Conservation (phyloP, 2,888 invertebrate genomes). For the Volucella inanis region DNA sequence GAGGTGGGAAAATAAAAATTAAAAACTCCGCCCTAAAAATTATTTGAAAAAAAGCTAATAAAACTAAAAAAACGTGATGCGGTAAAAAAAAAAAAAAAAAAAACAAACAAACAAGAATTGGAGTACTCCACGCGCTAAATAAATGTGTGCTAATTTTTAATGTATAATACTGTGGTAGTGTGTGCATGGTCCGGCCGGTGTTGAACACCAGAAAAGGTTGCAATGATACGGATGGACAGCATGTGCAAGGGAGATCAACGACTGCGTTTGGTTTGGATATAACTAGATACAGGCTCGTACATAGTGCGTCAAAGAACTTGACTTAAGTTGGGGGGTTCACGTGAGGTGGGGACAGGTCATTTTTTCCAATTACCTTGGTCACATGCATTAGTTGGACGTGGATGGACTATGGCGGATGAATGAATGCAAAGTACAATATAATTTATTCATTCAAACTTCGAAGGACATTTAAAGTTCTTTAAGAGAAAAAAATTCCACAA, state of each 20-base stretch:
- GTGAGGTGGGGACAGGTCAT: neutral
- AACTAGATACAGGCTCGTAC: constrained; percentile 14
- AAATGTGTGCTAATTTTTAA: constrained; percentile 80
- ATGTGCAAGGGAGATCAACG: constrained; percentile 33
- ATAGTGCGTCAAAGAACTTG: constrained; percentile 51
- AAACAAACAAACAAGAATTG: constrained; percentile 42
- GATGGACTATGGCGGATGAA: constrained; percentile 12
- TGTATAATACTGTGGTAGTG: constrained; percentile 76
- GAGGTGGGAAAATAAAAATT: constrained; percentile 80
- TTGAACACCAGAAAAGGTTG: constrained; percentile 55
- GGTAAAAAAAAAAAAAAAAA: constrained; percentile 56
- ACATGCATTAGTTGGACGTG: constrained; percentile 24
- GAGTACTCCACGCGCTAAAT: constrained; percentile 62
- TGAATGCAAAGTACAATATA: constrained; percentile 4
- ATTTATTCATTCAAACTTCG: neutral
- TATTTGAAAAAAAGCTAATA: constrained; percentile 75
- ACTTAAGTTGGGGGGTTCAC: neutral
- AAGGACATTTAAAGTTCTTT: neutral
- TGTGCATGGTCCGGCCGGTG: constrained; percentile 45
- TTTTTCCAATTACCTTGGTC: neutral
- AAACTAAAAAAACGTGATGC: constrained; percentile 71
- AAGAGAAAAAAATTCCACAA: too few relatives aligned
- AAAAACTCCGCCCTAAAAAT: constrained; percentile 83
- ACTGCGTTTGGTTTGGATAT: constrained; percentile 43
- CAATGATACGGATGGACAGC: constrained; percentile 18